Evolutionary conservation across 2,797 vertebrate species (phyloP).

Genomic region (Propithecus deckenii): DNA sequence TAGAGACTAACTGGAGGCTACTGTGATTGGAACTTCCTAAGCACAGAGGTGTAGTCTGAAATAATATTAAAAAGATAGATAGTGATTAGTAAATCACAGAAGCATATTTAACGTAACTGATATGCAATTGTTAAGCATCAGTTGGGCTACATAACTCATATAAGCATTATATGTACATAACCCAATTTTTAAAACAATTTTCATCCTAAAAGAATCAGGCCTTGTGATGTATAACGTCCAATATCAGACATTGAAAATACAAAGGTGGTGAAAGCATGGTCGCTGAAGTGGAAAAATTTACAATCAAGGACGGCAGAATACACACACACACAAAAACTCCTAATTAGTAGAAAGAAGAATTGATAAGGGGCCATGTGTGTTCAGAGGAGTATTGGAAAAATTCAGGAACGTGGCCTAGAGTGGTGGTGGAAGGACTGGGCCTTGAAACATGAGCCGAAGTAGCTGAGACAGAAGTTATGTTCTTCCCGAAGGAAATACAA

Average conservation of each 20-base stretch:
- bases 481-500: neutral
- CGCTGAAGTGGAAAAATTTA: neutral
- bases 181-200: neutral
- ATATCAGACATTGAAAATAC: neutral
- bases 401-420: neutral
- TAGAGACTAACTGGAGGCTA: neutral
- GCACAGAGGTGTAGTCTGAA: neutral
- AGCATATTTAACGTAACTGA: neutral
- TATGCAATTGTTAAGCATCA: neutral
- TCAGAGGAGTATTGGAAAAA: neutral
- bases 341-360: neutral
- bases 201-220: neutral
- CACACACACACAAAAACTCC: neutral
- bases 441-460: neutral
- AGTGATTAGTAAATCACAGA: neutral
- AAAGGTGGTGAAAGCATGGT: neutral
- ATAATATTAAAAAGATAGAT: too few relatives aligned
- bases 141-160: too few relatives aligned
- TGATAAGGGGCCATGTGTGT: neutral
- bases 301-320: neutral
- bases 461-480: neutral
- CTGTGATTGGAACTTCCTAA: neutral
- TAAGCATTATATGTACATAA: neutral
- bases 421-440: neutral
- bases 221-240: neutral